These are phyloP conservation scores for Netelia fuscicornis DNA, from an alignment of 2,888 invertebrate species.

Conservation along the genomic window DNA sequence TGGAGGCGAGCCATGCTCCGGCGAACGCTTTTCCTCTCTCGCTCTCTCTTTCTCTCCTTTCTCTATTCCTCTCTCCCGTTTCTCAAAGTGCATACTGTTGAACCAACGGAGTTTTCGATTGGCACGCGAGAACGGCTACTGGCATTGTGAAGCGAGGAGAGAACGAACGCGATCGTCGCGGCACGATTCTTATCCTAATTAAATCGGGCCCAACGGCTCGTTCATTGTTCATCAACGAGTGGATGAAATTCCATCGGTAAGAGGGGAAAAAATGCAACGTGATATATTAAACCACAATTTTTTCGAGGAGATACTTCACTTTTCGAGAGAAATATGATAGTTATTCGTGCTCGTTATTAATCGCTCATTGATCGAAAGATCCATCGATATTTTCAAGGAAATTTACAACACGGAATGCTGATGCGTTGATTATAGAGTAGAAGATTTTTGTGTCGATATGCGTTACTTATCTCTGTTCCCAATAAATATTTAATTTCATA, in stretches of 20 bases:
- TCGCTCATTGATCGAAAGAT: too few species aligned
- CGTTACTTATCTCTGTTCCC: too few species aligned
- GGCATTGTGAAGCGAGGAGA: slow-evolving; percentile 70
- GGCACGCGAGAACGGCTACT: slow-evolving; percentile 52
- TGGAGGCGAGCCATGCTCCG: slow-evolving; percentile 81
- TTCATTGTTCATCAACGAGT: slow-evolving; percentile 64
- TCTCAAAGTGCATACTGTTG: slow-evolving; percentile 36
- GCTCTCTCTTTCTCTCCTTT: slow-evolving; percentile 42
- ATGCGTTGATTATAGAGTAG: too few species aligned
- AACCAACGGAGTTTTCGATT: slow-evolving; percentile 46
- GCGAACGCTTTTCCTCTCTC: slow-evolving; percentile 50
- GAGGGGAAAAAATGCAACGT: slow-evolving; percentile 17
- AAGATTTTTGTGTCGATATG: too few species aligned
- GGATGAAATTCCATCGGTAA: slow-evolving; percentile 54
- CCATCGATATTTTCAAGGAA: too few species aligned
- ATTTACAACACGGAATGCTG: too few species aligned
- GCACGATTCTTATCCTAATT: slow-evolving; percentile 83
- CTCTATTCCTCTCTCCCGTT: slow-evolving; percentile 24
- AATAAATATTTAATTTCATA: too few species aligned
- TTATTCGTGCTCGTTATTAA: too few species aligned
- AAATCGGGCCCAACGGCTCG: slow-evolving; percentile 76
- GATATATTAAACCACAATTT: slow-evolving; percentile 36
- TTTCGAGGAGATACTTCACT: slow-evolving; percentile 28
- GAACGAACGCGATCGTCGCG: slow-evolving; percentile 74
- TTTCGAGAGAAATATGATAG: background rate